Base-by-base conservation (phyloP, 2,888 invertebrate genomes). In the Augiades crinisus region DNA sequence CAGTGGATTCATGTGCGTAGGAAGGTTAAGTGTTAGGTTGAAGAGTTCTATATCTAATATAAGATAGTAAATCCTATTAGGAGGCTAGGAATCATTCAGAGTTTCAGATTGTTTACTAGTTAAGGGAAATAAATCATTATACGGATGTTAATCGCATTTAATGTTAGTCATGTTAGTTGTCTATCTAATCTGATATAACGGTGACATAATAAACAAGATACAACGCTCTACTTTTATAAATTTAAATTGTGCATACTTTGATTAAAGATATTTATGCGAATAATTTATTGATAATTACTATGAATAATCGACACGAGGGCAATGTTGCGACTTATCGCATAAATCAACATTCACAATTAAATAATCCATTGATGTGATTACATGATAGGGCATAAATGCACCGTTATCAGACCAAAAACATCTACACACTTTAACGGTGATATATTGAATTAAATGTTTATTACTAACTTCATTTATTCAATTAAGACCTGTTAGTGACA, bases 1-100 rank as follows among this genome's bases (percentile, higher is more conserved):
- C 51, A 51, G 37, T 37, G 36, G 45, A 51, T 45, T 45, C 51
- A 45, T 51, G 31, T 38, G 51, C 51, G 51, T 51, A 51, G 51
- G 51, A 8, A 22, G 50, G 44, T 44, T 37, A 37, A 51, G 44
- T 37, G 21, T 30, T 50, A 44, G 36, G 21, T 31, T 37, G 21
- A 37, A 19, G 41, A 22, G 46, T 5, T 31, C 37, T 49, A 22
- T 17, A 41, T 40, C 24, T 49, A 41, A 31, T 13, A 34, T 14
- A 13, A 33, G 17, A 44, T 33, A 17, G n/a, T 13, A 27, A 41
- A 27, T 10, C 10, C 14, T 37, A 12, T 36, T n/a, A n/a, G 17
- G 10, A 5, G 27, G 14, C 10, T 14, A 41, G 14, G n/a, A 5
- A 5, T 21, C 12, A 10, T 21, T 22, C 4, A 6, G 12, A 2